A percentile compares a stretch with the other conserved stretches of the same genome.
phyloP scores from a whole-genome alignment of 2,113 vertebrate genomes.

The Benitochromis conjunctus region DNA sequence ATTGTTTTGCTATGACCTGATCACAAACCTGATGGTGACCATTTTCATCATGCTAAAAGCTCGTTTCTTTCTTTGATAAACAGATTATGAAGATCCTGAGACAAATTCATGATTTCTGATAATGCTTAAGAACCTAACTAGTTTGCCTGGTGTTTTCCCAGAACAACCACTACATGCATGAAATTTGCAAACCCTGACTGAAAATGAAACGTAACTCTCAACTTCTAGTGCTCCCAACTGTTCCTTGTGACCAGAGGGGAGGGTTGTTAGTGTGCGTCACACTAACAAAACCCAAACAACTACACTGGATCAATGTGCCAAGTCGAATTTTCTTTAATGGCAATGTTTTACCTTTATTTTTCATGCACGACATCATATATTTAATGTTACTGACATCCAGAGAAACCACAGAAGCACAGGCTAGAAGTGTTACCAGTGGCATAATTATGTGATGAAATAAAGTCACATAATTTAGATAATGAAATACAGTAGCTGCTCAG shows the following conservation, averaged over 20 bases:
- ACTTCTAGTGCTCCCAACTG: not conserved
- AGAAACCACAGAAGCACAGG: not conserved
- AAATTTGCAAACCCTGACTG: not conserved
- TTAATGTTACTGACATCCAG: not conserved
- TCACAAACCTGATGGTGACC: accelerated
- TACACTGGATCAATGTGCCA: not conserved
- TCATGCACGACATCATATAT: not conserved
- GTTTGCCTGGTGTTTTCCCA: not conserved
- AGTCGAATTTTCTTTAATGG: not conserved
- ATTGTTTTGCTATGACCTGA: not conserved
- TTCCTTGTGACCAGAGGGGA: not conserved
- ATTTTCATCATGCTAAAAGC: not conserved
- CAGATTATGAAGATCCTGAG: not conserved
- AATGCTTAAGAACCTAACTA: not conserved
- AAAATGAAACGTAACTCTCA: accelerated
- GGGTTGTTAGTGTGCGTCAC: not conserved
- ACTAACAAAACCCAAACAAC: not conserved
- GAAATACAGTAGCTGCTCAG: not conserved
- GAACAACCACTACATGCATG: not conserved
- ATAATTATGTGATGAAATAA: not conserved
- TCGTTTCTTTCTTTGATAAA: not conserved
- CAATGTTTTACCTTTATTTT: not conserved
- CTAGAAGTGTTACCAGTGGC: not conserved
- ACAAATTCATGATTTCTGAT: not conserved
- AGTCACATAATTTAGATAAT: not conserved